Evolutionary conservation across 2,113 vertebrate genomes (phyloP).

Genomic region (Rafetus swinhoei): DNA sequence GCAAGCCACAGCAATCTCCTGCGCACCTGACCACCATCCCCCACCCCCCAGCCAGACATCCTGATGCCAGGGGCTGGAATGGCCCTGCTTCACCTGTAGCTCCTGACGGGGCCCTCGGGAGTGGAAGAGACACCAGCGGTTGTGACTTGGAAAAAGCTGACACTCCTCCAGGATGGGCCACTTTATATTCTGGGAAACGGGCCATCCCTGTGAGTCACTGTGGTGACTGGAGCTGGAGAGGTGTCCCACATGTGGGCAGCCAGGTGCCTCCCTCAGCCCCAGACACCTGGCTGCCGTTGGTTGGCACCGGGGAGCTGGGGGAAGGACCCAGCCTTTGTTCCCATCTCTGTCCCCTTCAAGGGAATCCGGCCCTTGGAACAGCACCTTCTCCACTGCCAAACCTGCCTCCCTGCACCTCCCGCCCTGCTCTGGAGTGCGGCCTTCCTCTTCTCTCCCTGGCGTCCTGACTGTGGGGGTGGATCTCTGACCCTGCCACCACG

Average conservation of each 20-base stretch:
- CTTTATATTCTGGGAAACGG: not conserved
- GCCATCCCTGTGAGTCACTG: not conserved
- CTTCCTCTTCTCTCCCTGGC: no score
- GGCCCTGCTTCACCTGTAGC: not conserved
- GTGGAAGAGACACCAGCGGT: not conserved
- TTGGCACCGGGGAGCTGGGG: not conserved
- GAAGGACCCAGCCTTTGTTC: no score
- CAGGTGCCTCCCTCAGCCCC: not conserved
- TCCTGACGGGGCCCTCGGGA: not conserved
- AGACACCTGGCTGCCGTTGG: no score
- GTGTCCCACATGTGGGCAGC: not conserved
- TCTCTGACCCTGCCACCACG: no score
- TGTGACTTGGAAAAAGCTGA: not conserved
- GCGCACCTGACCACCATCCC: not conserved
- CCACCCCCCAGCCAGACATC: not conserved
- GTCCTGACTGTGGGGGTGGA: no score
- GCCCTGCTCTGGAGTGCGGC: conserved; percentile 17
- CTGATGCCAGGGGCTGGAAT: not conserved
- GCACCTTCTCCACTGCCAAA: no score
- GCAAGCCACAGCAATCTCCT: not conserved
- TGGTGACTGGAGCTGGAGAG: not conserved
- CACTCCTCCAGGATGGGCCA: not conserved
- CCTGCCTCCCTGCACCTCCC: not conserved
- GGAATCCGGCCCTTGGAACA: no score
- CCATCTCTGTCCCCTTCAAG: not conserved